Base-by-base conservation (phyloP, 2,113 vertebrate species). In the Xiphophorus couchianus region DNA sequence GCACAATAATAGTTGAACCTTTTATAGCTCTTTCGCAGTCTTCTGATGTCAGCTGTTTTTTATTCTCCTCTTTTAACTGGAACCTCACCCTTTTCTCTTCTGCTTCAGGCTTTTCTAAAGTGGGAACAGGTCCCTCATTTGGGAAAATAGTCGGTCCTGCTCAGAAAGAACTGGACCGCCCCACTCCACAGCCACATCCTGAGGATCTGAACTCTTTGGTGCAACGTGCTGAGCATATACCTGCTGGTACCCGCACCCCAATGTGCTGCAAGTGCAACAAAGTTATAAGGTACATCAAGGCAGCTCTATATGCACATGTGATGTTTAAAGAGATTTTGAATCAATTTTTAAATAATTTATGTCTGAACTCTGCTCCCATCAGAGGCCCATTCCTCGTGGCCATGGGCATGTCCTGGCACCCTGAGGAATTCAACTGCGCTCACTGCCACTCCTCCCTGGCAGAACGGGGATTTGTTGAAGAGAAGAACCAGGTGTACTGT, bases 361-460 rank as follows among this genome's bases (percentile, higher is more conserved):
- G 58, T 37, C 5, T 31, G 42, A 22, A 27, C 37, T 31, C 33
- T 62, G 10, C n/a, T 75, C 82, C 80, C 62, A 99, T 54, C 90
- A 99, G 98, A 88, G 98, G 98, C 66, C 98, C 98, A 0, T 99
- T 97, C 87, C 93, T 99, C 4, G 95, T 99, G 91, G 98, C 98
- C 68, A 93, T 99, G 95, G 98, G 97, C 14, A 98, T 96, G 91
- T 97, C 98, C 0, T 99, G 98, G 98, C 98, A 99, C 89, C 96
- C 97, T 0, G 98, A 99, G 84, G 97, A 99, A 86, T 99, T 99
- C 77, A 97, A 93, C 51, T 99, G 98, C 22, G 92, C 94, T 76
- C 97, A 97, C 74, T 99, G 98, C 93, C 96, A 94, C 90, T 91
- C 94, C 60, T 97, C 96, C 0, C 95, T 99, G 96, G 95, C 92